Percentiles rank a stretch among this genome's conserved stretches.
These are phyloP conservation scores for Hippoglossus stenolepis DNA, from an alignment of 2,113 vertebrate species.

Conservation along the genomic window DNA sequence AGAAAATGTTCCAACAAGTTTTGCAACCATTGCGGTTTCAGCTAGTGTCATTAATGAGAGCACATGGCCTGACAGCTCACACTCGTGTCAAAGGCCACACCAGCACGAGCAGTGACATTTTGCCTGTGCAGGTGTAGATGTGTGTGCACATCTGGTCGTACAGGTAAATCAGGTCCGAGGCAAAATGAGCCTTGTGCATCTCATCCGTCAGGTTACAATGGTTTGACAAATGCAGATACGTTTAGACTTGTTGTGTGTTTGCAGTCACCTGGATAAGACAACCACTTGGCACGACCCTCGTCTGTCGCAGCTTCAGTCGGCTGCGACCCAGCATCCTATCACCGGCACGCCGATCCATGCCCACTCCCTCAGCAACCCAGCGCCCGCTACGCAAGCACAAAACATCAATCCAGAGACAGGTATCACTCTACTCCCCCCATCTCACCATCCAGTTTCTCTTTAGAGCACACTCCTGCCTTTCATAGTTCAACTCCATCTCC, in stretches of 20 bases:
- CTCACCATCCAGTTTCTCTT: conserved; percentile 18
- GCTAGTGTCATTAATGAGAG: conserved; percentile 33
- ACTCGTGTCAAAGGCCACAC: conserved; percentile 40
- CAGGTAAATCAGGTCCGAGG: conserved; percentile 75
- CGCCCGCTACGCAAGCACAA: conserved; percentile 64
- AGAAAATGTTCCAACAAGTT: conserved; percentile 47
- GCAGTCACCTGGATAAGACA: conserved; percentile 79
- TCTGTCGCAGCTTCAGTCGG: conserved; percentile 74
- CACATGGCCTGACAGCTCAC: conserved; percentile 43
- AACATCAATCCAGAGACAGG: conserved; percentile 75
- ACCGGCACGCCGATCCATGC: conserved; percentile 60
- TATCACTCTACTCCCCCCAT: conserved; percentile 34
- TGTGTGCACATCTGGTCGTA: conserved; percentile 58
- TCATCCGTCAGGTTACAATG: conserved; percentile 50
- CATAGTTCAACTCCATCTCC: conserved; percentile 16
- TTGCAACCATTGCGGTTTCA: conserved; percentile 41
- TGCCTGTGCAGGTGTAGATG: conserved; percentile 17
- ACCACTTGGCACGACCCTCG: conserved; percentile 82
- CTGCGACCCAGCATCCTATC: conserved; percentile 66
- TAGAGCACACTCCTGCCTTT: conserved; percentile 22
- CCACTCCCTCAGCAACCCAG: conserved; percentile 78
- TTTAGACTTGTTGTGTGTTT: conserved; percentile 66
- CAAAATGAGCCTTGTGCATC: conserved; percentile 7
- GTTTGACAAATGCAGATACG: conserved; percentile 46
- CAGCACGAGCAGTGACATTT: background rate